Evolutionary conservation across 2,888 invertebrate genomes (phyloP), one percentile per base, ranked within the genome.

Genomic region (Archaeoteleia sp.): DNA sequence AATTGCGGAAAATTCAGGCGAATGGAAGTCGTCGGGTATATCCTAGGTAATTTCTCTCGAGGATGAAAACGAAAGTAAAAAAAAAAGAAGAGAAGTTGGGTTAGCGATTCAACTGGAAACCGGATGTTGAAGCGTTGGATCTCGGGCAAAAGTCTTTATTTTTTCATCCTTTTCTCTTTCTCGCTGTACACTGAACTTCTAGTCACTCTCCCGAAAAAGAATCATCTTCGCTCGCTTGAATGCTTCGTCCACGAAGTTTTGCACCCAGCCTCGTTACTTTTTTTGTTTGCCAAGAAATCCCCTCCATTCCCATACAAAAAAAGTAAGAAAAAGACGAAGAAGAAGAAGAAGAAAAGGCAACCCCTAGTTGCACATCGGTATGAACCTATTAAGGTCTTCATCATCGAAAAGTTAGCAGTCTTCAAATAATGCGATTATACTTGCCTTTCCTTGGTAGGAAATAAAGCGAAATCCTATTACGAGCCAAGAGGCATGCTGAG

Each of bases 1-100:
- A 60, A 66, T 66, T 60, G 60, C 54, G 54, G 60, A 60, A 60
- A 66, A 66, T 66, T 60, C 54, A 60, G 49, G 60, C 49, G 54
- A 66, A 66, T 60, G 60, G 43, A 60, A 54, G 58, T 53, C 66
- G 58, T 32, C 43, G 29, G 48, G 48, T 66, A 66, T 66, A 65
- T 66, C 65, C 53, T 14, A 13, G 58, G 46, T 49, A 58, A 66
- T 58, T 66, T 58, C 54, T 60, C 42, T 25, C 32, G 43, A 32
- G 63, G 40, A 51, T 42, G 40, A 49, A 67, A 48, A 45, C 35
- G 40, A 55, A 61, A 46, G 60, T 35, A 29, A 63, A 63, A 48
- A 63, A 55, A 51, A 45, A 61, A 51, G 5, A 61, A 57, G 32
- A 49, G 48, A 51, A 49, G 53, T 58, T 42, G 35, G 48, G 30